Evolutionary conservation across 2,113 vertebrate species (phyloP).

Genomic region (Tachysurus vachellii): DNA sequence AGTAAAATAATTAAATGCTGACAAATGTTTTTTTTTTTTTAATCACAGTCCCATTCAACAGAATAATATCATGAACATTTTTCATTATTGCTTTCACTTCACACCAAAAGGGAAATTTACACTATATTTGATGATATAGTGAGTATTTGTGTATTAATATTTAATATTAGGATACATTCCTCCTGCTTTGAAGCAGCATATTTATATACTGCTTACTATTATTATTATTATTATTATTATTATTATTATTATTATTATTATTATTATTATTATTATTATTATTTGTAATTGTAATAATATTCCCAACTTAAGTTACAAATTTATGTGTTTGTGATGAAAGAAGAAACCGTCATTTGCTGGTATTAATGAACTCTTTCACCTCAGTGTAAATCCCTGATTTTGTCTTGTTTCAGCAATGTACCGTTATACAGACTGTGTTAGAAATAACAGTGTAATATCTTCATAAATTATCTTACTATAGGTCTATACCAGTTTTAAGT

Average conservation of each 20-base stretch:
- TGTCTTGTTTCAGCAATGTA: slow-evolving; percentile 9
- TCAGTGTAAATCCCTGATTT: slow-evolving; percentile 13
- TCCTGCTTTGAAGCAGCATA: background rate
- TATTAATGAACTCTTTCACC: slow-evolving; percentile 16
- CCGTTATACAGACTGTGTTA: slow-evolving; percentile 12
- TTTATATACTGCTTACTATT: background rate
- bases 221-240: slow-evolving; percentile 7
- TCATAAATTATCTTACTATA: background rate
- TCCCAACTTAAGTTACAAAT: background rate
- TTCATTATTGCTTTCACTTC: background rate
- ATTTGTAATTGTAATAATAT: background rate
- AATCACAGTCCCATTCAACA: background rate
- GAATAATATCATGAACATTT: slow-evolving; percentile 8
- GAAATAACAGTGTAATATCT: slow-evolving; percentile 28
- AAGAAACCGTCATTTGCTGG: background rate
- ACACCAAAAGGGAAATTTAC: slow-evolving; percentile 39
- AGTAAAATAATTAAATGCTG: background rate
- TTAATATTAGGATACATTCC: slow-evolving; percentile 27
- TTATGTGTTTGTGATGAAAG: background rate
- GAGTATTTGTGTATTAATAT: slow-evolving; percentile 37
- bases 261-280: slow-evolving; percentile 28
- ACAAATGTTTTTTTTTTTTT: background rate
- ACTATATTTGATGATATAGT: slow-evolving; percentile 42
- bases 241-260: slow-evolving; percentile 31
- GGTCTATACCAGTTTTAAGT: background rate